Evolutionary conservation across 1,140 invertebrate species (phyloP).

Genomic region (Lordiphosa clarofinis): DNA sequence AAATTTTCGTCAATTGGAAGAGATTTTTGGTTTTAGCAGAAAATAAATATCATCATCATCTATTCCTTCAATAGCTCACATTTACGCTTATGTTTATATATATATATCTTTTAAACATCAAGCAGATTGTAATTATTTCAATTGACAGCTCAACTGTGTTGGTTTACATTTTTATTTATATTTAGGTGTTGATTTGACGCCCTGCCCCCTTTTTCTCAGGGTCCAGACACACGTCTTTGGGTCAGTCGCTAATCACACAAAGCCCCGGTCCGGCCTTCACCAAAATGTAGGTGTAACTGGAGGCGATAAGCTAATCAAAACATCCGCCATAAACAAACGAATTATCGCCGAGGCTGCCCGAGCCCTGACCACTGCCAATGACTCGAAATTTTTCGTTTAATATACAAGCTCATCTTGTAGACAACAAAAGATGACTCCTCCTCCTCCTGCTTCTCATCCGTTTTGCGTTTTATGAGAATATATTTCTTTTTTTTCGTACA

Average conservation of each 20-base stretch:
- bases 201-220: slow-evolving; percentile 20
- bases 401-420: slow-evolving; percentile 3
- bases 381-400: slow-evolving; percentile 30
- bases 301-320: slow-evolving; percentile 48
- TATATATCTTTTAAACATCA: slow-evolving; percentile 16
- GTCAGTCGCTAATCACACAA: slow-evolving; percentile 20
- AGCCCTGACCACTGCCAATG: slow-evolving; percentile 65
- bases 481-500: slow-evolving; percentile 13
- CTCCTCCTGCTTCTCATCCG: too few relatives aligned
- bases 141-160: slow-evolving; percentile 14
- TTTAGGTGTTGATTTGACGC: slow-evolving; percentile 34
- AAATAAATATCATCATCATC: slow-evolving; percentile 16
- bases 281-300: slow-evolving; percentile 37
- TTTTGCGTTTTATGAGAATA: neutral
- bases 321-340: slow-evolving; percentile 62
- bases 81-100: slow-evolving; percentile 19
- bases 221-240: slow-evolving; percentile 29
- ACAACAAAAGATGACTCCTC: slow-evolving; percentile 5
- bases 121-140: slow-evolving; percentile 5
- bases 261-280: slow-evolving; percentile 16
- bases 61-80: slow-evolving; percentile 27
- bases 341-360: slow-evolving; percentile 28
- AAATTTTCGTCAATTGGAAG: slow-evolving; percentile 64
- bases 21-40: slow-evolving; percentile 47
- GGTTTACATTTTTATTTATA: slow-evolving; percentile 14